These are phyloP conservation scores for Oreotrochilus melanogaster DNA, from an alignment of 2,113 vertebrate genomes.

Conservation along the genomic window DNA sequence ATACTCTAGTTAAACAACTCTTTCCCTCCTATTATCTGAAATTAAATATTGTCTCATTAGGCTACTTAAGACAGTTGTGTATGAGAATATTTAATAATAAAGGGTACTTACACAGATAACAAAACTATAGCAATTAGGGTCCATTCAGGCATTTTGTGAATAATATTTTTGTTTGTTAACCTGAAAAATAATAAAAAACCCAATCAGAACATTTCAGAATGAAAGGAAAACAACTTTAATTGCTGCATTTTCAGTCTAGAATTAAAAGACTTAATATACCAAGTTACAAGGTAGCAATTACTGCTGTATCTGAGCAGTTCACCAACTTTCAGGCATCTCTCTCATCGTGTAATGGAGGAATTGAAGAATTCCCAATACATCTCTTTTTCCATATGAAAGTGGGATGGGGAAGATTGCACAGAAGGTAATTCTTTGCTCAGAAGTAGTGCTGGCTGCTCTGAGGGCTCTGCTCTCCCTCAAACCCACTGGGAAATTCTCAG, in stretches of 20 bases:
- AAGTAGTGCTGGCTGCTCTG: background rate
- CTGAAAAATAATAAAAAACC: conserved; percentile 69
- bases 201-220: background rate
- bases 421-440: background rate
- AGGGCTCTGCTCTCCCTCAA: background rate
- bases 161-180: conserved; percentile 85
- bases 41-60: background rate
- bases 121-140: conserved; percentile 82
- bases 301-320: background rate
- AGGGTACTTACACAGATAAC: conserved; percentile 81
- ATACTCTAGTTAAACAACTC: background rate
- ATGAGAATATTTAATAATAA: background rate
- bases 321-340: background rate
- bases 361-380: background rate
- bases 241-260: background rate
- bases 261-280: background rate
- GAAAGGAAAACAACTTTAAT: background rate
- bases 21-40: background rate
- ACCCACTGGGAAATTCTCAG: background rate
- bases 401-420: background rate
- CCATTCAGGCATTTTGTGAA: conserved; percentile 83
- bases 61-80: background rate
- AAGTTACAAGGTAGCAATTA: background rate
- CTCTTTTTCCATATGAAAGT: background rate
- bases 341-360: background rate